These are phyloP conservation scores for Gymnorhina tibicen DNA, from an alignment of 2,113 vertebrate species.

Conservation along the genomic window DNA sequence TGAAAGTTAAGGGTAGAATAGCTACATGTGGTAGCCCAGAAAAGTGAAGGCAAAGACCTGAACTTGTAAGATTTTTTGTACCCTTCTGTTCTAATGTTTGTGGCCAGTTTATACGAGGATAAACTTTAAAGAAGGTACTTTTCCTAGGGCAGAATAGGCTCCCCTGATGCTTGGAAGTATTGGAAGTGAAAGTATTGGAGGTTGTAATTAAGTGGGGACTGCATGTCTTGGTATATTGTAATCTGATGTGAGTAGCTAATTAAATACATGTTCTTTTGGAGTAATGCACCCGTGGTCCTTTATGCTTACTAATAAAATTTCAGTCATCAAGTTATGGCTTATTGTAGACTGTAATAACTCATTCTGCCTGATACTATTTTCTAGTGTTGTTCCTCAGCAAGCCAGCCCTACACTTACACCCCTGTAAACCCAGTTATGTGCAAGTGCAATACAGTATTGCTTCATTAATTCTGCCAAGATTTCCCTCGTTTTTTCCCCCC, in stretches of 20 bases:
- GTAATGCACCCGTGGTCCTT: neutral
- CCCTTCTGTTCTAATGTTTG: neutral
- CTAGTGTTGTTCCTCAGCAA: neutral
- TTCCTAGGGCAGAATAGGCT: neutral
- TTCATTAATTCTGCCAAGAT: slow-evolving; percentile 49
- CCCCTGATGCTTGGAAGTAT: neutral
- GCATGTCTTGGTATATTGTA: neutral
- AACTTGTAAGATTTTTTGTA: neutral
- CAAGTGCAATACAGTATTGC: neutral
- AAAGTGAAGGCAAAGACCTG: neutral
- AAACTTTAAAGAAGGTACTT: neutral
- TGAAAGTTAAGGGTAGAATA: neutral
- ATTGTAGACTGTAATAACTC: slow-evolving; percentile 8
- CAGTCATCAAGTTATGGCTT: neutral
- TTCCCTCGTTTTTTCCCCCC: neutral
- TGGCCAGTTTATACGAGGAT: neutral
- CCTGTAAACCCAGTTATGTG: neutral
- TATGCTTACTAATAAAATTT: slow-evolving; percentile 38
- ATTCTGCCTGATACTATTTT: neutral
- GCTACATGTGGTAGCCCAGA: neutral
- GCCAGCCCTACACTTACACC: neutral
- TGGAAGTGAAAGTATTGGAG: neutral
- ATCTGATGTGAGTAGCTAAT: slow-evolving; percentile 1
- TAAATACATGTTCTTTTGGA: neutral
- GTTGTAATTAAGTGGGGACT: neutral